Base-by-base conservation (phyloP, 2,888 invertebrate genomes). In the Lottia scabra region DNA sequence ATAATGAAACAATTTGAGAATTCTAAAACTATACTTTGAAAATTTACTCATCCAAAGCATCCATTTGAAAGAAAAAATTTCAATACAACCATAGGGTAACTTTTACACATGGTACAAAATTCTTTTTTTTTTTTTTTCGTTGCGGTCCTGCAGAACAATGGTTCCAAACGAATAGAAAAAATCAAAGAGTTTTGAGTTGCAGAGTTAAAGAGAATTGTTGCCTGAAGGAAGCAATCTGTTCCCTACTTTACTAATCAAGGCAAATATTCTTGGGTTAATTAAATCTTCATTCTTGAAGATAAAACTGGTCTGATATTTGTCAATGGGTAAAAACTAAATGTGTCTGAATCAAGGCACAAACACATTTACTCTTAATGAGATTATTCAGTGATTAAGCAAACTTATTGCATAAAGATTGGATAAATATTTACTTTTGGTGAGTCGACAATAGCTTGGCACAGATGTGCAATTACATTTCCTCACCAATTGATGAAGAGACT, bases 291-390 rank as follows among this genome's bases (percentile, higher is more conserved):
- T 56, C 56, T 56, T 23, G 19, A 23, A 23, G 56, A 56, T 23
- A 19, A 56, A 56, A 56, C 56, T 56, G 56, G 56, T 56, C 56
- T 56, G 56, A 56, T 56, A 56, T 56, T 56, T 56, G 56, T 56
- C 56, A 56, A 56, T 56, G 56, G 56, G 56, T 56, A 56, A 23
- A 19, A 56, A 56, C 56, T 56, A 56, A 56, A 56, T 56, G 56
- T 16, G 56, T 56, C 19, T 56, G 56, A 56, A 56, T 56, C 56
- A 13, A 56, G 56, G 8, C 23, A 23, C 56, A 56, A 56, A 56
- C 56, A 56, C 56, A 56, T 56, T 56, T 56, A 56, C 56, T 12
- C 19, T 23, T 56, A 56, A 56, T 56, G 56, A 56, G 56, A 56
- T 56, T 56, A 56, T 23, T 56, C 56, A 56, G 56, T 56, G 19